Evolutionary conservation across 2,888 invertebrate genomes (phyloP).

Genomic region (Xanthostigma xanthostigma): DNA sequence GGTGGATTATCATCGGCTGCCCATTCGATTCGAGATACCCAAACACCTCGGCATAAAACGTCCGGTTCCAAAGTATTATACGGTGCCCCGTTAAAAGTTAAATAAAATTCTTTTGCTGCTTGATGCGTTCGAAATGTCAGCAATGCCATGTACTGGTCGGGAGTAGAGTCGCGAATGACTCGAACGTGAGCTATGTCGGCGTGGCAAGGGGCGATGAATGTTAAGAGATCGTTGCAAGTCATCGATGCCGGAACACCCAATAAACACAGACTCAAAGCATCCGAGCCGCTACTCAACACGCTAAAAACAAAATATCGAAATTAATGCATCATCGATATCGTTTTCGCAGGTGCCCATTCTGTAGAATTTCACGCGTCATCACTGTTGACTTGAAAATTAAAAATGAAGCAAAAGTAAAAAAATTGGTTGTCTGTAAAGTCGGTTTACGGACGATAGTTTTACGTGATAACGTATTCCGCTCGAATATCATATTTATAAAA

Average conservation of each 20-base stretch:
- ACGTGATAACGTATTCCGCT: too few relatives aligned
- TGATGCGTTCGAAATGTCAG: slow-evolving; percentile 64
- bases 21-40: slow-evolving; percentile 86
- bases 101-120: slow-evolving; percentile 82
- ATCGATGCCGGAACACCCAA: slow-evolving; percentile 80
- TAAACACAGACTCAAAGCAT: slow-evolving; percentile 76
- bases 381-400: too few relatives aligned
- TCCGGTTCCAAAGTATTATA: slow-evolving; percentile 91
- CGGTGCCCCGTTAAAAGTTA: slow-evolving; percentile 79
- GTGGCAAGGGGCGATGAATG: slow-evolving; percentile 88
- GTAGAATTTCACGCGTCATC: background rate
- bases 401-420: background rate
- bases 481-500: too few relatives aligned
- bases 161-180: slow-evolving; percentile 78
- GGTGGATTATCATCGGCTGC: slow-evolving; percentile 57
- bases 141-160: slow-evolving; percentile 96
- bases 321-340: background rate
- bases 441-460: too few relatives aligned
- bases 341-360: too few relatives aligned
- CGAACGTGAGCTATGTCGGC: slow-evolving; percentile 79
- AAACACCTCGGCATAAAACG: slow-evolving; percentile 83
- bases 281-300: slow-evolving; percentile 28
- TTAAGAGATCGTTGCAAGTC: slow-evolving; percentile 84
- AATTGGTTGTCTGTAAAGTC: too few relatives aligned
- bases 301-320: slow-evolving; percentile 15